Percentiles rank a stretch among this genome's conserved stretches.
Conservation (phyloP, 2,113 vertebrate genomes). For the Syngnathoides biaculeatus region DNA sequence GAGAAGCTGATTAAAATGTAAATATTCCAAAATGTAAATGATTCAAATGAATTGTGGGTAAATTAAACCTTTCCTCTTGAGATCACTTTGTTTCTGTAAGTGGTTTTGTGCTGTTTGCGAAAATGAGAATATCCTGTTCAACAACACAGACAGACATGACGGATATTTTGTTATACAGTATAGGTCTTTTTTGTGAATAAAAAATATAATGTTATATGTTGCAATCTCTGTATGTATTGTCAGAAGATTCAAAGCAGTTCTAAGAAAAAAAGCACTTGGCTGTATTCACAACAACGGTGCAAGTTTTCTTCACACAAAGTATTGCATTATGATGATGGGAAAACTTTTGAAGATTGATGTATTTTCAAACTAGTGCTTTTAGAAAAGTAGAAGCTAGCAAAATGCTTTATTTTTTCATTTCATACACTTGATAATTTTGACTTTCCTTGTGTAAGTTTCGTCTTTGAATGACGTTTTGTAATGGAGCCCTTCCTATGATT, state of each 20-base stretch:
- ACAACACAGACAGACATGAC: background rate
- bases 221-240: background rate
- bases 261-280: background rate
- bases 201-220: background rate
- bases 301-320: background rate
- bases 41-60: slow-evolving; percentile 50
- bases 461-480: too few species aligned
- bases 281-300: too few species aligned
- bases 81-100: slow-evolving; percentile 24
- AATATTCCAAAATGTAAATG: slow-evolving; percentile 60
- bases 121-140: background rate
- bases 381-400: too few species aligned
- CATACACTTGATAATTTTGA: background rate
- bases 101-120: slow-evolving; percentile 4
- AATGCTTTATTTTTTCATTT: background rate
- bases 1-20: slow-evolving; percentile 64
- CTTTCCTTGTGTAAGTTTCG: background rate
- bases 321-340: background rate
- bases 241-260: background rate
- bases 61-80: slow-evolving; percentile 43
- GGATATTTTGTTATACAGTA: background rate
- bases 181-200: background rate
- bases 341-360: background rate
- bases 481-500: background rate
- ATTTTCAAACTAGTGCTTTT: too few species aligned